These are phyloP conservation scores for Eubasilissa splendida DNA, from an alignment of 2,888 invertebrate species.

Conservation along the genomic window DNA sequence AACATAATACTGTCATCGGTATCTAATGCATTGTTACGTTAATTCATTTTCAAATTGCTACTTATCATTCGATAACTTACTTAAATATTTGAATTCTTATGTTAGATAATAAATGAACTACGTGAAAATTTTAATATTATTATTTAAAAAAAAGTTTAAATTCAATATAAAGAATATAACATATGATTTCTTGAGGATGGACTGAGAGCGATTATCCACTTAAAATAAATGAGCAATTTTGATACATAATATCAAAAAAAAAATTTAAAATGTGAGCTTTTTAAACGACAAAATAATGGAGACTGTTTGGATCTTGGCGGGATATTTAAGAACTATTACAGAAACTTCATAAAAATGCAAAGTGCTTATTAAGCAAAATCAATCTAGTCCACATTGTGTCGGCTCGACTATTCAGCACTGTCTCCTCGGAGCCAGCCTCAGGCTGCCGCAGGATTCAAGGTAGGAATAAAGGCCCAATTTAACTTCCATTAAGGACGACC, in stretches of 20 bases:
- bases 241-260: not conserved
- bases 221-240: conserved; percentile 12
- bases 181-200: too few relatives aligned
- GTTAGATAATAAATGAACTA: too few relatives aligned
- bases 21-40: too few relatives aligned
- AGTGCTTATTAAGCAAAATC: conserved; percentile 49
- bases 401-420: conserved; percentile 46
- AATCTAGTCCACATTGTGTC: conserved; percentile 44
- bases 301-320: not conserved
- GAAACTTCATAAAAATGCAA: conserved; percentile 43
- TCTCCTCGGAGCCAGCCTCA: conserved; percentile 46
- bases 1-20: too few relatives aligned
- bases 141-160: too few relatives aligned
- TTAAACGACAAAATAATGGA: conserved; percentile 38
- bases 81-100: too few relatives aligned
- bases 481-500: conserved; percentile 53
- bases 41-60: too few relatives aligned
- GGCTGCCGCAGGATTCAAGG: conserved; percentile 40
- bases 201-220: not conserved
- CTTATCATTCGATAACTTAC: too few relatives aligned
- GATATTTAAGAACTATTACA: conserved; percentile 16
- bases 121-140: too few relatives aligned
- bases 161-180: too few relatives aligned
- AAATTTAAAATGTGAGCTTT: not conserved
- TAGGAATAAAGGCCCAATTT: conserved; percentile 52